Percentiles rank a stretch among this genome's conserved stretches.
Conservation (phyloP, 2,888 invertebrate species). For the Seladonia tumulorum region DNA sequence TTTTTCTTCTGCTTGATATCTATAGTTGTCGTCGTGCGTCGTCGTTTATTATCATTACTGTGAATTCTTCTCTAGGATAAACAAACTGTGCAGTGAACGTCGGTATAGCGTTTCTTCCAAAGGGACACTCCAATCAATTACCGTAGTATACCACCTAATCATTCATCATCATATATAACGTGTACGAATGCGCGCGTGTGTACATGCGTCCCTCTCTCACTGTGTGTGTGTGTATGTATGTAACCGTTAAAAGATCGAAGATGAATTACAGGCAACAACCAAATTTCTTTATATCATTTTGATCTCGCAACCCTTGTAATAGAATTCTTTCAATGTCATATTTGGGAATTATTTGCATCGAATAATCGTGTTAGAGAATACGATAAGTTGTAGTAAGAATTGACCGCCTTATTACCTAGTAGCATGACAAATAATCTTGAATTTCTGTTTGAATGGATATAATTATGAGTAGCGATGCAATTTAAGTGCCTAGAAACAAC, state of each 20-base stretch:
- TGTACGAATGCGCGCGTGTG: neutral
- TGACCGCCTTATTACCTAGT: conserved; percentile 80
- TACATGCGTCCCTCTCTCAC: neutral
- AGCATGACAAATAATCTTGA: conserved; percentile 82
- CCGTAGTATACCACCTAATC: neutral
- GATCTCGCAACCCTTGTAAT: neutral
- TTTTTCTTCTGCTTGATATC: neutral
- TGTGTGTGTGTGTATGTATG: neutral
- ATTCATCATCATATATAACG: neutral
- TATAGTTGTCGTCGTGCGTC: neutral
- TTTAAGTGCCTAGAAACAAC: conserved; percentile 76
- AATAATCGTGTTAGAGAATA: conserved; percentile 81
- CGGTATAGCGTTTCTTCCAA: neutral
- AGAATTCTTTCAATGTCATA: conserved; percentile 29
- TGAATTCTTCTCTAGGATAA: neutral
- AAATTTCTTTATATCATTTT: conserved; percentile 19
- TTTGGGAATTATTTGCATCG: conserved; percentile 77
- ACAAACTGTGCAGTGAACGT: neutral
- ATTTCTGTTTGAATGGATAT: conserved; percentile 72
- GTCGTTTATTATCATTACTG: neutral
- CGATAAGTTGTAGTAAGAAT: conserved; percentile 82
- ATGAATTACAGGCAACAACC: conserved; percentile 22
- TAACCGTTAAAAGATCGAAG: conserved; percentile 21
- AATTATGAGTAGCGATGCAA: conserved; percentile 73
- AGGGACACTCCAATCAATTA: neutral